Conservation (phyloP, 92 coral and sea anemone genomes). For the Bergia sp. region DNA sequence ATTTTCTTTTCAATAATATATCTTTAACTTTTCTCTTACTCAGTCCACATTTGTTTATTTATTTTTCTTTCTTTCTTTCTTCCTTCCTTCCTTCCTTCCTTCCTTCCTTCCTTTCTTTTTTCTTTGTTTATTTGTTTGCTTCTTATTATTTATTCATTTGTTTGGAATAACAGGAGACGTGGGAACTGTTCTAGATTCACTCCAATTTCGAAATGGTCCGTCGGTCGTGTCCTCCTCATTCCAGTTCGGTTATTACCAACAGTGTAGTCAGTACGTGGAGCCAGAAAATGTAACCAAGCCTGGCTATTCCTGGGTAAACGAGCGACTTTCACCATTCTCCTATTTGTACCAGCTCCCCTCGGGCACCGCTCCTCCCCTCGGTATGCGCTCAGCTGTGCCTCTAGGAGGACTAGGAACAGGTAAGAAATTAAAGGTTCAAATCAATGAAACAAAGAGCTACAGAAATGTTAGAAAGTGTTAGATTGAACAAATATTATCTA, state of each 20-base stretch:
- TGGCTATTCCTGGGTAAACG: constrained; percentile 70
- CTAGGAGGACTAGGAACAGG: constrained; percentile 94
- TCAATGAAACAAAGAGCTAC: not conserved
- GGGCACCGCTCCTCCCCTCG: constrained; percentile 78
- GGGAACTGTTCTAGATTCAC: constrained; percentile 61
- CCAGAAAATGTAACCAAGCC: constrained; percentile 74
- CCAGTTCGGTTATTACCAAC: constrained; percentile 65
- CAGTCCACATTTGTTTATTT: too few relatives aligned
- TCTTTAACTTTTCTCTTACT: too few relatives aligned
- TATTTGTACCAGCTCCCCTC: constrained; percentile 74
- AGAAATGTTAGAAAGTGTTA: too few relatives aligned
- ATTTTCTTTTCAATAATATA: too few relatives aligned
- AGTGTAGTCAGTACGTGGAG: constrained; percentile 84
- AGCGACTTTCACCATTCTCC: constrained; percentile 62
- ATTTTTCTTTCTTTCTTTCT: too few relatives aligned
- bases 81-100: too few relatives aligned
- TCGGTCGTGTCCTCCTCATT: constrained; percentile 71
- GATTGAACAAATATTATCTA: not conserved
- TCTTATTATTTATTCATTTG: too few relatives aligned
- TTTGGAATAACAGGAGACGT: constrained; percentile 48
- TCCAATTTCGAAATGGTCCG: constrained; percentile 86
- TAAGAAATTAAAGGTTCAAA: not conserved
- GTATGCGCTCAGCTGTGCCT: constrained; percentile 93
- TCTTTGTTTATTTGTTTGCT: not conserved
- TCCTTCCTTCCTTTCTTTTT: too few relatives aligned